These are phyloP conservation scores for Dasypolia templi DNA, from an alignment of 2,888 invertebrate genomes.

Conservation along the genomic window DNA sequence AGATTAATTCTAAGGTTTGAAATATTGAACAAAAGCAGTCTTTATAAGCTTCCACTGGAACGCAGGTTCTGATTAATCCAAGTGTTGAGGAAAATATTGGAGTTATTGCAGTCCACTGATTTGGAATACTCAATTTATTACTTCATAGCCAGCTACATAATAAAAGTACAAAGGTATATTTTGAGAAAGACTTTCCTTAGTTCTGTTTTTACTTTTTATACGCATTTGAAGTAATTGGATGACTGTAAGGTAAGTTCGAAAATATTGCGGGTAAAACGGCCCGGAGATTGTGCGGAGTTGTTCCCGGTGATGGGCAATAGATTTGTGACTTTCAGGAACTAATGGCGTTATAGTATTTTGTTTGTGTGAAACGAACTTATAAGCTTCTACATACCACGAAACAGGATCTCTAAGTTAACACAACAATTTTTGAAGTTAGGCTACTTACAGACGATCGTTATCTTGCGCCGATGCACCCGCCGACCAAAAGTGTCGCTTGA, in stretches of 20 bases:
- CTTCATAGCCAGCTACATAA: conserved; percentile 32
- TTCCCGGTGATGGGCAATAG: conserved; percentile 14
- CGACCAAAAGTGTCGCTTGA: not conserved
- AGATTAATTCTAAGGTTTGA: conserved; percentile 15
- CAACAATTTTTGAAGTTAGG: not conserved
- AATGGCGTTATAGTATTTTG: not conserved
- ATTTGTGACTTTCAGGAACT: not conserved
- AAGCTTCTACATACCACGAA: not conserved
- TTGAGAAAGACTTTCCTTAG: not conserved
- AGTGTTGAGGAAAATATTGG: conserved; percentile 48
- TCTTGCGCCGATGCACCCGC: not conserved
- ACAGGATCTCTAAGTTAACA: not conserved
- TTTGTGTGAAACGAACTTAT: not conserved
- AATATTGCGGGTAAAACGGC: not conserved
- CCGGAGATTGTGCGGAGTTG: conserved; percentile 15
- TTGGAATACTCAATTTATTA: conserved; percentile 56
- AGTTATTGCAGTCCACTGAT: conserved; percentile 56
- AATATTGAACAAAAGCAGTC: conserved; percentile 20
- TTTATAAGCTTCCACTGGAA: conserved; percentile 22
- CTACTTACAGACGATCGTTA: not conserved
- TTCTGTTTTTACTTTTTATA: not conserved
- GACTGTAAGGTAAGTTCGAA: not conserved
- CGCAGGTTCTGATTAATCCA: conserved; percentile 29
- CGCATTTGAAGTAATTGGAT: conserved; percentile 14
- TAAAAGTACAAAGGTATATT: conserved; percentile 17